Conservation (phyloP, 2,888 invertebrate species). For the Hydroisotoma schaefferi region DNA sequence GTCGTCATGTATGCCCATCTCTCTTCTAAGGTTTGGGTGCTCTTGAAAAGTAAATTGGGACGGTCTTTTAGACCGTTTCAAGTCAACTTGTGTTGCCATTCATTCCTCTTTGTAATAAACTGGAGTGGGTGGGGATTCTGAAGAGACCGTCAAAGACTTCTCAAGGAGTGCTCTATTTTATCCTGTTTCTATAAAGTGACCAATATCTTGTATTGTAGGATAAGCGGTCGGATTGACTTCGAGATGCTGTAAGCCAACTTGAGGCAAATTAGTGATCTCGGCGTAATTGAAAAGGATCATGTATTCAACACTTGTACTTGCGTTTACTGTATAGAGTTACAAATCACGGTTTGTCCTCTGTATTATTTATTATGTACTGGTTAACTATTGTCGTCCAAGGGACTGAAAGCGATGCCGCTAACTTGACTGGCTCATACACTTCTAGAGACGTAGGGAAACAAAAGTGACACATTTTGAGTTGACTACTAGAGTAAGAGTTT, state of each 20-base stretch:
- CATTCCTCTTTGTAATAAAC: not conserved
- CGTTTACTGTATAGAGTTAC: too few species aligned
- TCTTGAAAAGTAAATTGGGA: slow-evolving; percentile 1
- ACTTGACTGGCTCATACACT: too few species aligned
- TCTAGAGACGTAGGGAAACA: too few species aligned
- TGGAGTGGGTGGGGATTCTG: not conserved
- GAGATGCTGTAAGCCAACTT: too few species aligned
- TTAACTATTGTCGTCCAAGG: not conserved
- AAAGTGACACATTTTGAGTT: too few species aligned
- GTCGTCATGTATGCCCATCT: not conserved
- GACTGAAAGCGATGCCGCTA: slow-evolving; percentile 1
- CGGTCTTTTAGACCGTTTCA: not conserved
- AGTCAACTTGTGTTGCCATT: not conserved
- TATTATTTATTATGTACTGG: not conserved
- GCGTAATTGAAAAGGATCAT: slow-evolving; percentile 1
- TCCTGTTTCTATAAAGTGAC: not conserved
- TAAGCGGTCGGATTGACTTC: too few species aligned
- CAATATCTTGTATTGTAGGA: not conserved
- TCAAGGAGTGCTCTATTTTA: slow-evolving; percentile 4
- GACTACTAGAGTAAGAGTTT: too few species aligned
- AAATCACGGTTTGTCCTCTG: not conserved
- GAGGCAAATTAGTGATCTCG: slow-evolving; percentile 4
- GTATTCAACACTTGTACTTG: not conserved
- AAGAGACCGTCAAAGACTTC: slow-evolving; percentile 4
- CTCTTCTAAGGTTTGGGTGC: slow-evolving; percentile 1